Base-by-base conservation (phyloP, 1,140 invertebrate species). In the Semibalanus balanoides region DNA sequence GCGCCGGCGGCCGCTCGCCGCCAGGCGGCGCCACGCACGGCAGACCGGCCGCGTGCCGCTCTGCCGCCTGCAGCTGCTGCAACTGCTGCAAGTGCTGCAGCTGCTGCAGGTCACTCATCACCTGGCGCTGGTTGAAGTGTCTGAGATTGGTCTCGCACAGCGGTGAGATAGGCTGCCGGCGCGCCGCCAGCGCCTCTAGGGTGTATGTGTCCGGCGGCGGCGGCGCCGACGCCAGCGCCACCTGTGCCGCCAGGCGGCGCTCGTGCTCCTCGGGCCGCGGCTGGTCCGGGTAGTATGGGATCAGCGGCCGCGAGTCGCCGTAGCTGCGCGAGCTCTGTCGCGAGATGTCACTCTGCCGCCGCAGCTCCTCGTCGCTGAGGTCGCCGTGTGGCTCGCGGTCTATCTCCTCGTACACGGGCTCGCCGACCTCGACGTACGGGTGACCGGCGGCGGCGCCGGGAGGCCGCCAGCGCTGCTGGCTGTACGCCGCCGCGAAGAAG, bases 401-500 rank as follows among this genome's bases (percentile, higher is more conserved):
- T 73, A 92, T 92, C 81, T 92, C 91, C 82, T 92, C 92, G 82
- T 92, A 92, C 0, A 92, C 91, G 0, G 91, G 91, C 80, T 92
- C 91, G 79, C 90, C 89, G 78, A 91, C 90, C 78, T 89, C 87
- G 75, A 84, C 84, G 83, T 84, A 79, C 35, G 82, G 82, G 31
- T 85, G 83, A 82, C 83, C 69, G 35, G 35, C 78, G 76, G 31
- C 72, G 72, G 27, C 72, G 71, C 28, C 74, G 69, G 69, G 69
- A 64, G 0, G 29, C 29, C 70, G n/a, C 70, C 29, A 30, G 3
- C 29, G 70, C 29, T 72, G 70, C 70, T 72, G 70, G 29, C 29
- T 72, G 70, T 72, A 72, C 3, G 29, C 70, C 28, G 25, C 69
- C 5, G 29, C 70, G 70, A 72, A 72, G 28, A 72, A 72, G 70